Base-by-base conservation (phyloP, 2,113 vertebrate species). In the Reinhardtius hippoglossoides region DNA sequence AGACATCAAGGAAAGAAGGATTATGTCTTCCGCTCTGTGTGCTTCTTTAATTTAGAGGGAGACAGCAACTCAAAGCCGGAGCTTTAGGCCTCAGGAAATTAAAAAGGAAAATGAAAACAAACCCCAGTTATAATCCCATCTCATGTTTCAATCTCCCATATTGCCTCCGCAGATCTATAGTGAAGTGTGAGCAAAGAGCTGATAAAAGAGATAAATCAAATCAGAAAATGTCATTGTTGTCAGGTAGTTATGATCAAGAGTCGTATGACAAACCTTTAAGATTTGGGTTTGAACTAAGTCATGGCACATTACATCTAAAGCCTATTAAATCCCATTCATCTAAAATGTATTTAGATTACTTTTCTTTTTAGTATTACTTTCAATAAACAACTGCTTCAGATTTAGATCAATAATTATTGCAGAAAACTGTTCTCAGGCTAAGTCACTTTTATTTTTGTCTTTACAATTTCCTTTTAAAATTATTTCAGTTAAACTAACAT, bases 21-120 rank as follows among this genome's bases (percentile, higher is more conserved):
- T 86, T 69, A 76, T 8, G 12, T 71, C 81, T 78, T 80, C 86
- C 74, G 61, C 9, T 78, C 80, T 81, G 69, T 67, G 71, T 64
- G 82, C 71, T 82, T 86, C 82, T 85, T 82, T 75, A 73, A 78
- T 83, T 88, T 88, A 81, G 73, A 67, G 59, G 89, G 88, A 91
- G 93, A 94, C 94, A 89, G 92, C 83, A 91, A 93, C 88, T 88
- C 92, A 96, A 94, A 96, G 94, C 91, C 94, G 92, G 89, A 78
- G 95, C 92, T 96, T 96, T 94, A 94, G 93, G 93, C 95, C 92
- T 94, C 97, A 98, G 97, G 96, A 98, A 97, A 98, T 98, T 96
- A 97, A 98, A 98, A 95, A 95, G 92, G 94, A 87, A 97, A 98
- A 97, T 95, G 95, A 96, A 97, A 99, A 98, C 96, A 97, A 96